phyloP scores from a whole-genome alignment of 1,140 invertebrate genomes.

The Geopemphigus sp. region DNA sequence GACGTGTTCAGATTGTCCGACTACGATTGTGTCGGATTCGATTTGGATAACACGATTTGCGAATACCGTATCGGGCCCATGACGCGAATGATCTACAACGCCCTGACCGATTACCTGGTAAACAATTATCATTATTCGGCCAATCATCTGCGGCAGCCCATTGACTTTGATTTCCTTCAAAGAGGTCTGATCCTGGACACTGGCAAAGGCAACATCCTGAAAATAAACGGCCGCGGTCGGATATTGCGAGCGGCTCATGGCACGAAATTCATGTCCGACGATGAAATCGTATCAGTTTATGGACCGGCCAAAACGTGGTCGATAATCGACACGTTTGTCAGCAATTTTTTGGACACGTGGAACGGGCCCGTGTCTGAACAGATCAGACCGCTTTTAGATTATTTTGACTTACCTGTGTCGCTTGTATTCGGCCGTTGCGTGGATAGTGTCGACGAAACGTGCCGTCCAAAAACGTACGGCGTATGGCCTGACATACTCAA shows the following conservation, averaged over 20 bases:
- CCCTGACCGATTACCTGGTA: constrained; percentile 65
- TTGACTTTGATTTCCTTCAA: constrained; percentile 65
- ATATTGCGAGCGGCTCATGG: constrained; percentile 72
- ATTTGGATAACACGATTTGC: constrained; percentile 73
- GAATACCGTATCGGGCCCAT: constrained; percentile 67
- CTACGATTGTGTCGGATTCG: constrained; percentile 78
- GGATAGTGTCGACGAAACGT: constrained; percentile 66
- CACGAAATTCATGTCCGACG: constrained; percentile 60
- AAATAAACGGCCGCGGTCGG: constrained; percentile 62
- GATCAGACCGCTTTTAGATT: constrained; percentile 70
- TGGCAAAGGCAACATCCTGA: constrained; percentile 70
- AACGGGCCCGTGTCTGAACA: constrained; percentile 62
- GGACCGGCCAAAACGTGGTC: constrained; percentile 64
- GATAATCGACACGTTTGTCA: constrained; percentile 59
- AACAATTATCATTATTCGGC: constrained; percentile 63
- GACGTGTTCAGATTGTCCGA: constrained; percentile 58
- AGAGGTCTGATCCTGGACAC: constrained; percentile 75
- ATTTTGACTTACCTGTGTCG: constrained; percentile 70
- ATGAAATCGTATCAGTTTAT: constrained; percentile 66
- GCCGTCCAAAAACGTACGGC: constrained; percentile 57
- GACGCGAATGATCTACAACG: constrained; percentile 65
- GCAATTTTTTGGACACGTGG: constrained; percentile 64
- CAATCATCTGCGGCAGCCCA: constrained; percentile 59
- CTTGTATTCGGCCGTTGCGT: constrained; percentile 72
- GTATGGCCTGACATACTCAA: constrained; percentile 69